phyloP scores from a whole-genome alignment of 2,113 vertebrate species.

The Elgaria multicarinata region DNA sequence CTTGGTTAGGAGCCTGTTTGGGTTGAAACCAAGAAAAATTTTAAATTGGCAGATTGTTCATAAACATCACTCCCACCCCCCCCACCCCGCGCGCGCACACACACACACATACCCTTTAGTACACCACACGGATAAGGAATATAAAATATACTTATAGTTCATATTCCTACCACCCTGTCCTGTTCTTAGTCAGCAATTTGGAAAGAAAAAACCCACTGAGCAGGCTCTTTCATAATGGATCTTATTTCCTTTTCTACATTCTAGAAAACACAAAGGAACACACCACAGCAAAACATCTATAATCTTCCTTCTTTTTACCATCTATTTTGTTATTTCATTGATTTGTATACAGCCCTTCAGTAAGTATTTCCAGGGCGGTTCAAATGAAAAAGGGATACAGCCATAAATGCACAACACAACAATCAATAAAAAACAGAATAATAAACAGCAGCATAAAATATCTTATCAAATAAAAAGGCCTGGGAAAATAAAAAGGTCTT shows the following conservation, averaged over 20 bases:
- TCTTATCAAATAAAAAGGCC: not conserved
- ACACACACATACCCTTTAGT: not conserved
- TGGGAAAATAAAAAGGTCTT: not conserved
- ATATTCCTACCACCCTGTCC: conserved; percentile 57
- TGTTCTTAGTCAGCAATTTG: conserved; percentile 72
- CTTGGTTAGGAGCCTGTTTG: conserved; percentile 78
- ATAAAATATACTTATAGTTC: conserved; percentile 45
- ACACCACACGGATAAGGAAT: conserved; percentile 51
- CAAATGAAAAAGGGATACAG: not conserved
- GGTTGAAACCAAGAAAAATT: conserved; percentile 78
- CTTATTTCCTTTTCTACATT: conserved; percentile 63
- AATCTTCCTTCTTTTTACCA: not conserved
- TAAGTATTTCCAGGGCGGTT: not conserved
- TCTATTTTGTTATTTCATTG: not conserved
- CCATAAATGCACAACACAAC: not conserved
- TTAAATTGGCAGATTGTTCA: conserved; percentile 61
- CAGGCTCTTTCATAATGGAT: conserved; percentile 58
- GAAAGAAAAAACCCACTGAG: conserved; percentile 65
- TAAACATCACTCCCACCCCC: conserved; percentile 58
- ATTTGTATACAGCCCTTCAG: not conserved
- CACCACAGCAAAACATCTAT: not conserved
- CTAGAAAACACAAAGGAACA: not conserved
- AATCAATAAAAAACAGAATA: not conserved
- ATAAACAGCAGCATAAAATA: not conserved
- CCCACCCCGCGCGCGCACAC: conserved; percentile 36